A percentile compares a stretch with the other conserved stretches of the same genome.
Conservation (phyloP, 2,113 vertebrate genomes). For the Thermophis baileyi region DNA sequence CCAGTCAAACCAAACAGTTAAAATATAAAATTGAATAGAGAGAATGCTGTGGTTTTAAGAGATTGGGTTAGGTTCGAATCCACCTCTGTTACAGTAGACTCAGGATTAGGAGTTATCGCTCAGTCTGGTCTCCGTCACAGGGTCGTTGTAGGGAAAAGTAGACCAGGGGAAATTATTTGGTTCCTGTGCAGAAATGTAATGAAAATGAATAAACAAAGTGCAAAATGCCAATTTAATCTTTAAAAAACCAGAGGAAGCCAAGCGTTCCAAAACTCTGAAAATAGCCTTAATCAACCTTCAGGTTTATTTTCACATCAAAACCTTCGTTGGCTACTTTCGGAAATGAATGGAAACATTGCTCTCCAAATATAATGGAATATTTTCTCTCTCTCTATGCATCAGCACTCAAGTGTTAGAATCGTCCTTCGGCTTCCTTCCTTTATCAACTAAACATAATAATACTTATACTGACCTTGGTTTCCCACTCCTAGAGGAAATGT, state of each 20-base stretch:
- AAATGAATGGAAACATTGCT: not conserved
- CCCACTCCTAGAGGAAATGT: not conserved
- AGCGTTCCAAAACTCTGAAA: not conserved
- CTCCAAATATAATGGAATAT: not conserved
- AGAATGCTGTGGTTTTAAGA: not conserved
- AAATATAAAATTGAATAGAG: not conserved
- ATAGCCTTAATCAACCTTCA: not conserved
- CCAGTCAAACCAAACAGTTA: not conserved
- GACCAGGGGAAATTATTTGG: not conserved
- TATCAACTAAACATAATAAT: not conserved
- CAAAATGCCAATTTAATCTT: not conserved
- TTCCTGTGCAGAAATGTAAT: not conserved
- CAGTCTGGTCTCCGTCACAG: not conserved
- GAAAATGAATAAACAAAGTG: not conserved
- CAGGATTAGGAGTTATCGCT: not conserved
- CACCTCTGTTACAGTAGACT: not conserved
- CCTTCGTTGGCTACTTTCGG: not conserved
- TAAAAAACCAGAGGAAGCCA: not conserved
- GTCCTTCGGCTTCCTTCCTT: not conserved
- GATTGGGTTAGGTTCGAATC: not conserved
- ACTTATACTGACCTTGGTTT: not conserved
- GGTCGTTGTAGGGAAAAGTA: not conserved
- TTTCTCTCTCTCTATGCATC: not conserved
- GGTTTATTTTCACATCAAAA: too few relatives aligned
- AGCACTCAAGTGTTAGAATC: not conserved